Base-by-base conservation (phyloP, 2,888 invertebrate genomes). In the Selenia dentaria region DNA sequence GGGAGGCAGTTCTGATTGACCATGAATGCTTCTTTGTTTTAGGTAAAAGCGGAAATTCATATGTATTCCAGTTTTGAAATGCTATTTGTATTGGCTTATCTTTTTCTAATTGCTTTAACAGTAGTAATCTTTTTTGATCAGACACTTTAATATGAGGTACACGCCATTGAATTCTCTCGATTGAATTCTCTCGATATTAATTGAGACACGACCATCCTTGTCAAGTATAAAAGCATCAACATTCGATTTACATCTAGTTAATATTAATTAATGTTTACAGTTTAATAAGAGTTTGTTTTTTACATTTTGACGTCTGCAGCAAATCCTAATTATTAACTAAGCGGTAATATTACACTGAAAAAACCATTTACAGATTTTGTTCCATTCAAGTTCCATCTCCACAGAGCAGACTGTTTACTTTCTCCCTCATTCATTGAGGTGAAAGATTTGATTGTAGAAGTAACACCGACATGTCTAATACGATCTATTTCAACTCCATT, bases 401-500 rank as follows among this genome's bases (percentile, higher is more conserved):
- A n/a, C n/a, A n/a, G n/a, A n/a, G n/a, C n/a, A n/a, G n/a, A n/a
- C n/a, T n/a, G n/a, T n/a, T n/a, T n/a, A 34, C 47, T 51, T 51
- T 70, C 64, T 27, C 54, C 62, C 6, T 41, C 28, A 36, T 56
- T 70, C 41, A 67, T 52, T 8, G 76, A 78, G 4, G 70, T 9
- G n/a, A n/a, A n/a, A n/a, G n/a, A n/a, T n/a, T n/a, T n/a, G n/a
- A n/a, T n/a, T n/a, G n/a, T n/a, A n/a, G n/a, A n/a, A n/a, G n/a
- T n/a, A n/a, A n/a, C n/a, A n/a, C n/a, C n/a, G n/a, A n/a, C n/a
- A n/a, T n/a, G n/a, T n/a, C n/a, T n/a, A n/a, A n/a, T n/a, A n/a
- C n/a, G n/a, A n/a, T n/a, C n/a, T n/a, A n/a, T n/a, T n/a, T n/a
- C n/a, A n/a, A n/a, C n/a, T n/a, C n/a, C n/a, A n/a, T n/a, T n/a